Conservation (phyloP, 2,113 vertebrate species). For the Hemiscyllium ocellatum region DNA sequence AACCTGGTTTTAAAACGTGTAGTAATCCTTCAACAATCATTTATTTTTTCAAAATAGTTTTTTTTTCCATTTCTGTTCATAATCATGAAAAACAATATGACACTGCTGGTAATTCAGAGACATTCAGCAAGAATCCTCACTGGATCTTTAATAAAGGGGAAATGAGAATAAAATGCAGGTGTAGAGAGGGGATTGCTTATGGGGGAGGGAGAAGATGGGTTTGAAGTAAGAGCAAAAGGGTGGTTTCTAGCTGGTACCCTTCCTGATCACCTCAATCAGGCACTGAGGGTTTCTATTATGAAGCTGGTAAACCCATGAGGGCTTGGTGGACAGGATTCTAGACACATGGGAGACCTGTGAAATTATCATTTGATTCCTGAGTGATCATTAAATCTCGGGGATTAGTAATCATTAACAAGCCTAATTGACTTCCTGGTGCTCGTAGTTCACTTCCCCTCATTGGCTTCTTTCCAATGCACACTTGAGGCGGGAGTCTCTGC, state of each 20-base stretch:
- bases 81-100: too few species aligned
- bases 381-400: background rate
- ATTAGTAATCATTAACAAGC: background rate
- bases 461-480: too few species aligned
- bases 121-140: too few species aligned
- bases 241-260: background rate
- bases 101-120: too few species aligned
- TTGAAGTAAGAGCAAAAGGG: background rate
- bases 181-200: too few species aligned
- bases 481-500: background rate
- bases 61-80: too few species aligned
- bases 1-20: too few species aligned
- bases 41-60: too few species aligned
- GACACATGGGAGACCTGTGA: background rate
- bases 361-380: background rate
- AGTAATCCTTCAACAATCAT: too few species aligned
- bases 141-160: too few species aligned
- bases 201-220: too few species aligned
- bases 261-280: background rate
- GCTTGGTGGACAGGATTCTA: background rate
- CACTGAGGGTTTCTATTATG: background rate
- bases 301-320: background rate
- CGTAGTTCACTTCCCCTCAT: background rate
- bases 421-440: background rate
- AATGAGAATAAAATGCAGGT: background rate